Conservation (phyloP, 2,113 vertebrate species). For the Arenaria interpres region DNA sequence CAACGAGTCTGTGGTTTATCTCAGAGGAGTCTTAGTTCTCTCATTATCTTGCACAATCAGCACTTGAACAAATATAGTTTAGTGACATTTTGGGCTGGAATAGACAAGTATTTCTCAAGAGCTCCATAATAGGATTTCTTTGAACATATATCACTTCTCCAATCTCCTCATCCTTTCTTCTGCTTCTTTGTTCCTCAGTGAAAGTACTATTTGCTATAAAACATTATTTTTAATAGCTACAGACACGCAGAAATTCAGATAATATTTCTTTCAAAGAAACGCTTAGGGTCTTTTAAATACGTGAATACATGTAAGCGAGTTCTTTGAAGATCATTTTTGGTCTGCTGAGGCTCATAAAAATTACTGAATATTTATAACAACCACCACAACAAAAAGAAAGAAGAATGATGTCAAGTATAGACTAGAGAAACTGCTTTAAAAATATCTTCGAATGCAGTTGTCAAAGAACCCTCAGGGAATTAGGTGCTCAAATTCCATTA, state of each 20-base stretch:
- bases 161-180: background rate
- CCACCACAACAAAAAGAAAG: background rate
- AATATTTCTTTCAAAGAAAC: background rate
- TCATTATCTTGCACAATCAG: background rate
- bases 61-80: background rate
- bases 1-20: background rate
- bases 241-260: background rate
- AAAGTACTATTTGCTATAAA: background rate
- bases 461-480: background rate
- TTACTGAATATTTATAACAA: slow-evolving; percentile 32
- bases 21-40: background rate
- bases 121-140: background rate
- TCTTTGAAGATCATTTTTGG: slow-evolving; percentile 12
- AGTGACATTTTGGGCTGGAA: background rate
- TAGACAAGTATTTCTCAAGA: background rate
- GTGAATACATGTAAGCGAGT: background rate
- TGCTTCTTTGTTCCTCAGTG: background rate
- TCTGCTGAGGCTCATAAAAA: slow-evolving; percentile 25
- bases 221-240: background rate
- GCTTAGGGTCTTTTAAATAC: background rate
- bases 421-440: background rate
- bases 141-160: background rate
- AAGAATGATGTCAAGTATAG: background rate
- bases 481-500: slow-evolving; percentile 15
- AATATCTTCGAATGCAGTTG: background rate